Conservation (phyloP, 2,113 vertebrate species). For the Glaucidium brasilianum region DNA sequence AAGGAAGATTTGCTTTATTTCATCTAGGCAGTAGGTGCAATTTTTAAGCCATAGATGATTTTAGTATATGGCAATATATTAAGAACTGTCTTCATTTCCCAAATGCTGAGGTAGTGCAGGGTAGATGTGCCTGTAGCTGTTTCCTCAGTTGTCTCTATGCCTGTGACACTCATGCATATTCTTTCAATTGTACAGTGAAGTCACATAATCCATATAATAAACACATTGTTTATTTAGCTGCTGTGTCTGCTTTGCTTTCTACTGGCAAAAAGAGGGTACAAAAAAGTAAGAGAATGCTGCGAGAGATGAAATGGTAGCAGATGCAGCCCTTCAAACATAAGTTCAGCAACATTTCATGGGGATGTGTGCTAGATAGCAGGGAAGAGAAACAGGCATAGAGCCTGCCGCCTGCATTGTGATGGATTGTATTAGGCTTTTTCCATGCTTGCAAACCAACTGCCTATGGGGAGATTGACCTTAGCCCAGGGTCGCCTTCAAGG, state of each 20-base stretch:
- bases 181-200: not conserved
- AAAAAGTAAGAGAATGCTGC: not conserved
- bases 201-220: not conserved
- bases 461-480: not conserved
- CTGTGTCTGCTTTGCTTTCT: not conserved
- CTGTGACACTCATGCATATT: not conserved
- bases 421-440: not conserved
- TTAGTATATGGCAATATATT: not conserved
- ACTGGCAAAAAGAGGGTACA: accelerated
- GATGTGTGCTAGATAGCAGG: not conserved
- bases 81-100: not conserved
- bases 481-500: not conserved
- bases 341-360: accelerated
- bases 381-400: not conserved
- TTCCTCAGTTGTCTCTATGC: accelerated
- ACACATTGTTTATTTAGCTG: not conserved
- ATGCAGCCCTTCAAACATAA: not conserved
- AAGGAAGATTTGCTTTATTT: not conserved
- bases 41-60: not conserved
- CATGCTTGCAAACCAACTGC: not conserved
- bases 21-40: not conserved
- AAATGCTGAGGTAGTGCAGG: not conserved
- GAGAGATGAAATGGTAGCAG: not conserved
- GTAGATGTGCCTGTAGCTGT: not conserved
- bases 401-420: not conserved